Base-by-base conservation (phyloP, 1,140 invertebrate genomes). In the Colletes gigas region DNA sequence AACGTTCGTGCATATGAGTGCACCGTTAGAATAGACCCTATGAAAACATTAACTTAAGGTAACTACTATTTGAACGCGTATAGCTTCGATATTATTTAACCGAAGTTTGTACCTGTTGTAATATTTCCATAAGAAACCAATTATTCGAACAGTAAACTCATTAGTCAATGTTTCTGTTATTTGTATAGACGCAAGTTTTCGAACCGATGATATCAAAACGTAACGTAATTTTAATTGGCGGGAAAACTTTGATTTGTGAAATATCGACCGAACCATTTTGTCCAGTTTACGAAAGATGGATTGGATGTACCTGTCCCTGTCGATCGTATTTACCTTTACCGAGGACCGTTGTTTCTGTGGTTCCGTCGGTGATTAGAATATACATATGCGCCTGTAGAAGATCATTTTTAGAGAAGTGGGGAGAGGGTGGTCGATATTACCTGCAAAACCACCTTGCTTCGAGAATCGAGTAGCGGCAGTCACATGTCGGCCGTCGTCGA, bases 391-490 rank as follows among this genome's bases (percentile, higher is more conserved):
- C 63, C 69, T 65, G 60, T 67, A 74, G 71, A 75, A 72, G 71
- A 85, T 68, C 39, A 83, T 80, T 86, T 84, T 80, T 81, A 47
- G 67, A 77, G 69, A 88, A 86, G 86, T 85, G 84, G 87, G 83
- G 85, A 81, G 55, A 79, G 83, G 78, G 78, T 90, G 89, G 90
- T 92, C 91, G 91, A 92, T 92, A 92, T 89, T 91, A 88, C 79
- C 78, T 63, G 75, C 78, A 83, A 63, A 90, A 90, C 87, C 87
- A 90, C 88, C 84, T 87, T 86, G 82, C 81, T 83, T 73, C 62
- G 52, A 83, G 90, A 89, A 89, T 54, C 84, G 78, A 85, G 44
- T 47, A 75, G 75, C 86, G 88, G 84, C 85, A 92, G 91, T 92
- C 90, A 90, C 89, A 88, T 89, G 89, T 84, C 84, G 86, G 71